Conservation (phyloP, 2,888 invertebrate genomes). For the Ectemnius continuus region DNA sequence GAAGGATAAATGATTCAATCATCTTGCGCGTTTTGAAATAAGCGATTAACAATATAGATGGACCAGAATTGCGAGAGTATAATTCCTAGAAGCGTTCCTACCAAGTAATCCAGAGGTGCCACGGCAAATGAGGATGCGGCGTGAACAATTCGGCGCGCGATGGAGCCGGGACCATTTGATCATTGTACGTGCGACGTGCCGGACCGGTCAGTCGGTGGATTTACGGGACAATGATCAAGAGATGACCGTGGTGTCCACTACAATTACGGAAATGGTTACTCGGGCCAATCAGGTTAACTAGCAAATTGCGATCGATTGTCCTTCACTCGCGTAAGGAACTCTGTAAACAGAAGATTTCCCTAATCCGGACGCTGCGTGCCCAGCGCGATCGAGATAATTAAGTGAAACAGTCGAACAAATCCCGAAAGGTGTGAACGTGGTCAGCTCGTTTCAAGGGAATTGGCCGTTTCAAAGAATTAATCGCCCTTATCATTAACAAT, state of each 20-base stretch:
- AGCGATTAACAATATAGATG: too few species aligned
- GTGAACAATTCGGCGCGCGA: conserved; percentile 23
- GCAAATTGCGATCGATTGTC: conserved; percentile 52
- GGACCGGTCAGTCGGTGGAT: conserved; percentile 49
- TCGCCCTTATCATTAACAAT: too few species aligned
- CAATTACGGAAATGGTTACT: conserved; percentile 55
- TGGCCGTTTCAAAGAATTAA: neutral
- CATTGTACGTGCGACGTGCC: conserved; percentile 48
- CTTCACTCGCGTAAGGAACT: conserved; percentile 37
- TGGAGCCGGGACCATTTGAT: conserved; percentile 18
- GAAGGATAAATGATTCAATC: too few species aligned
- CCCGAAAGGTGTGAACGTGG: too few species aligned
- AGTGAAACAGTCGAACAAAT: neutral
- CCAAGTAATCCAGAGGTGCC: conserved; percentile 11
- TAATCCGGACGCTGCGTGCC: neutral
- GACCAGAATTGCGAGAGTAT: too few species aligned
- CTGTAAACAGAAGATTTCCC: conserved; percentile 28
- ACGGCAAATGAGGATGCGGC: conserved; percentile 11
- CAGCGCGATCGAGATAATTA: neutral
- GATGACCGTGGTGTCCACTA: conserved; percentile 50
- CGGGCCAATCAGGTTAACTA: conserved; percentile 53
- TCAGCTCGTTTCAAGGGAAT: neutral
- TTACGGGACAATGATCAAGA: conserved; percentile 61
- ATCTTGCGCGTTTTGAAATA: too few species aligned
- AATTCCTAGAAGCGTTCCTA: too few species aligned